A percentile compares a stretch with the other conserved stretches of the same genome.
These are phyloP conservation scores for Gephyroberyx darwinii DNA, from an alignment of 2,797 vertebrate genomes.

Conservation along the genomic window DNA sequence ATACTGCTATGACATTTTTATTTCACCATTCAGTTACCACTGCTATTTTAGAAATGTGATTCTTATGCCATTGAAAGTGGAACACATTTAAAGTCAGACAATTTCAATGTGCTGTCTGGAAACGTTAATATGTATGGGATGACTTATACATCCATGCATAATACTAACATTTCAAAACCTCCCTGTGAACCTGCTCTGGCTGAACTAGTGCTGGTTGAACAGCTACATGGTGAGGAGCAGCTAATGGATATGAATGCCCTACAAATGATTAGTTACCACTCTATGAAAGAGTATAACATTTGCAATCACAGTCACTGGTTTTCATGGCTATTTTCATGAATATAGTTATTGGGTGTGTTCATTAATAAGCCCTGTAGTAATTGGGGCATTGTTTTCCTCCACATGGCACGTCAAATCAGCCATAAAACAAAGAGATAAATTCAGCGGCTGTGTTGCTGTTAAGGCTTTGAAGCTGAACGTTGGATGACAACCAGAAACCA, in stretches of 20 bases:
- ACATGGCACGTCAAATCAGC: constrained; percentile 44
- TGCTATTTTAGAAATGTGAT: constrained; percentile 51
- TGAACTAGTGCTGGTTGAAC: constrained; percentile 16
- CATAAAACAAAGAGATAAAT: constrained; percentile 47
- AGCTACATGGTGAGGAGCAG: constrained; percentile 47
- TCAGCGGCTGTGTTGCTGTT: constrained; percentile 31
- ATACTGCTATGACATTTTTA: constrained; percentile 77
- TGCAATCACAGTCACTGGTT: constrained; percentile 7
- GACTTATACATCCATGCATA: constrained; percentile 38
- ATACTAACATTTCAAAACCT: constrained; percentile 52
- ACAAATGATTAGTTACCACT: constrained; percentile 18
- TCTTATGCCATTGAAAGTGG: constrained; percentile 48
- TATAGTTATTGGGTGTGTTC: constrained; percentile 20
- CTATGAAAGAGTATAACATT: constrained; percentile 6
- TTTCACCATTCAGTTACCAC: constrained; percentile 68
- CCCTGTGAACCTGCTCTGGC: constrained; percentile 32
- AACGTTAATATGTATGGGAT: constrained; percentile 23
- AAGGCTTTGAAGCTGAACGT: constrained; percentile 51
- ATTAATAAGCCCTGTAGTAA: constrained; percentile 21
- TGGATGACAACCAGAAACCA: constrained; percentile 50
- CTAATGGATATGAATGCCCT: constrained; percentile 10
- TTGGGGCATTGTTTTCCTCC: constrained; percentile 36
- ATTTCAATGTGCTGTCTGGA: constrained; percentile 49
- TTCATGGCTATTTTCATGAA: constrained; percentile 23
- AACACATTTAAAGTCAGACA: constrained; percentile 57